Percentiles rank a stretch among this genome's conserved stretches.
phyloP scores from a whole-genome alignment of 2,888 invertebrate species.

The Drosophila quinaria region DNA sequence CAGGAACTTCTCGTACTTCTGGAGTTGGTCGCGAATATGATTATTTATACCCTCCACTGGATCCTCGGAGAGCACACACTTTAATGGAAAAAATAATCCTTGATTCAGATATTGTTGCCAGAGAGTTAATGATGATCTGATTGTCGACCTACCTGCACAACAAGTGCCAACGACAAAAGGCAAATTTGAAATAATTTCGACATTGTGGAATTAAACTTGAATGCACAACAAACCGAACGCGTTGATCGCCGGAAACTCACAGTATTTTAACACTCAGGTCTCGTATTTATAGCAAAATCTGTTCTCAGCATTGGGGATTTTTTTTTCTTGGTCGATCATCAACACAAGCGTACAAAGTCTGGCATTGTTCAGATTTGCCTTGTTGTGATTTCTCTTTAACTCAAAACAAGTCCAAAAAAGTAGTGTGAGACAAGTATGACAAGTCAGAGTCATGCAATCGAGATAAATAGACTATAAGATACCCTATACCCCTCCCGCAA shows the following conservation, averaged over 20 bases:
- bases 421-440: slow-evolving; percentile 48
- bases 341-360: slow-evolving; percentile 61
- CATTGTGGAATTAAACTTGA: slow-evolving; percentile 51
- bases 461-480: slow-evolving; percentile 27
- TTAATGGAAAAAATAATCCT: slow-evolving; percentile 21
- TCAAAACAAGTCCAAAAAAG: slow-evolving; percentile 64
- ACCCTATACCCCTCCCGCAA: slow-evolving; percentile 27
- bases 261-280: slow-evolving; percentile 39
- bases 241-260: slow-evolving; percentile 57
- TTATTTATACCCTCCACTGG: slow-evolving; percentile 66
- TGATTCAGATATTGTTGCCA: not conserved
- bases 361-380: slow-evolving; percentile 58
- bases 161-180: slow-evolving; percentile 58
- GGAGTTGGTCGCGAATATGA: slow-evolving; percentile 71
- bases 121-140: not conserved
- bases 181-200: slow-evolving; percentile 64
- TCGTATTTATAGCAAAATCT: slow-evolving; percentile 67
- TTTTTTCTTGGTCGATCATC: slow-evolving; percentile 42
- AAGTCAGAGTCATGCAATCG: slow-evolving; percentile 9
- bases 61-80: slow-evolving; percentile 53
- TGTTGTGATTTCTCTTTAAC: slow-evolving; percentile 63
- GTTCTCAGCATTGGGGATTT: slow-evolving; percentile 52
- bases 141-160: slow-evolving; percentile 62
- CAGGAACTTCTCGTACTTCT: slow-evolving; percentile 61
- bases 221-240: slow-evolving; percentile 45